phyloP scores from a whole-genome alignment of 2,888 invertebrate genomes.

The Lasioglossum lativentre region DNA sequence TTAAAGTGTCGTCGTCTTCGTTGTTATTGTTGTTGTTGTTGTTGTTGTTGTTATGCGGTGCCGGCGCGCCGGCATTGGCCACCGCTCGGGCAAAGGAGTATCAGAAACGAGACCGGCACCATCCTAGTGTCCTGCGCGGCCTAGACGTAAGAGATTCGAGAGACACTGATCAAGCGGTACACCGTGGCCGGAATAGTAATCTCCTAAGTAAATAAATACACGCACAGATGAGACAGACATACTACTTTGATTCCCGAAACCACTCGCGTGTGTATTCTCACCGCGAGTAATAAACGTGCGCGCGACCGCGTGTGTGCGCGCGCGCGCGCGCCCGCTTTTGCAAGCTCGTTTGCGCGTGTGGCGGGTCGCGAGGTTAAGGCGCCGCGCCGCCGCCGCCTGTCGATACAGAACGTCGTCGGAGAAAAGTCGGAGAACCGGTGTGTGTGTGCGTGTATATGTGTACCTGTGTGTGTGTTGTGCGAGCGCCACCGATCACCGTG shows the following conservation, averaged over 20 bases:
- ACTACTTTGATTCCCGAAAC: not conserved
- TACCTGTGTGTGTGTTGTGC: slow-evolving; percentile 57
- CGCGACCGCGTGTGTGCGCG: too few species aligned
- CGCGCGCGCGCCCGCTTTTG: slow-evolving; percentile 26
- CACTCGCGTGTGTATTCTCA: not conserved
- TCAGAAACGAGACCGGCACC: slow-evolving; percentile 62
- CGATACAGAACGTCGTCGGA: slow-evolving; percentile 57
- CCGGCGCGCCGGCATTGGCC: slow-evolving; percentile 76
- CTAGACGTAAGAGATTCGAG: slow-evolving; percentile 28
- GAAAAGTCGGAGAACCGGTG: slow-evolving; percentile 65
- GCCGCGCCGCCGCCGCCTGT: slow-evolving; percentile 50
- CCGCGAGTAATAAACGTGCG: not conserved
- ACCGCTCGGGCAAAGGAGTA: slow-evolving; percentile 73
- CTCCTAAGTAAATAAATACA: slow-evolving; percentile 8
- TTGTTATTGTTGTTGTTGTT: slow-evolving; percentile 54
- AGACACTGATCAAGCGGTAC: slow-evolving; percentile 39
- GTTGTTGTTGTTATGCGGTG: slow-evolving; percentile 65
- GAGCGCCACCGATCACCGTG: slow-evolving; percentile 51
- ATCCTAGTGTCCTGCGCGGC: slow-evolving; percentile 41
- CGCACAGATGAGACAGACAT: not conserved
- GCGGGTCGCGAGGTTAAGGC: slow-evolving; percentile 68
- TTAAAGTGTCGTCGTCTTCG: slow-evolving; percentile 65
- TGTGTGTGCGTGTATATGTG: too few species aligned
- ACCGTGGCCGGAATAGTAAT: not conserved
- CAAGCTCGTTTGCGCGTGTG: slow-evolving; percentile 36